phyloP scores from a whole-genome alignment of 2,888 invertebrate genomes.

The Harpalus rufipes region DNA sequence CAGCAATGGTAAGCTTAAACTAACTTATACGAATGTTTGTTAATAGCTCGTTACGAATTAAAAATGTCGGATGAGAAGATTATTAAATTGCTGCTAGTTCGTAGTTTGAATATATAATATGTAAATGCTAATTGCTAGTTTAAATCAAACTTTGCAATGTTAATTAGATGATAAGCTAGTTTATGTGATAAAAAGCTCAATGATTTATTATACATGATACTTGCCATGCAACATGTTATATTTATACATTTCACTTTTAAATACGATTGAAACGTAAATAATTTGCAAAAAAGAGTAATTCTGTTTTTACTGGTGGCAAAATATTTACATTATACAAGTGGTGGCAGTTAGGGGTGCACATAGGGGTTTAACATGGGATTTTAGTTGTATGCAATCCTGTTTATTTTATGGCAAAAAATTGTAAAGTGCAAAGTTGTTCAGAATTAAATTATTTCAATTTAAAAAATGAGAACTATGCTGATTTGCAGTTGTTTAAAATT shows the following conservation, averaged over 20 bases:
- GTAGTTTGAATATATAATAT: conserved; percentile 27
- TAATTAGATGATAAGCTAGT: conserved; percentile 36
- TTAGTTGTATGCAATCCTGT: too few relatives aligned
- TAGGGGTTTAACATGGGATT: too few relatives aligned
- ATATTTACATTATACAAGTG: too few relatives aligned
- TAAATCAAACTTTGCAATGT: conserved; percentile 24
- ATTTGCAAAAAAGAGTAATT: not conserved
- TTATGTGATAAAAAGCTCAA: not conserved
- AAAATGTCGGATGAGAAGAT: conserved; percentile 31
- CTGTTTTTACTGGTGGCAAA: too few relatives aligned
- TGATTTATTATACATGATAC: conserved; percentile 19
- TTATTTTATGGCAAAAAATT: too few relatives aligned
- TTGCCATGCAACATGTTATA: not conserved
- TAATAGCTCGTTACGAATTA: conserved; percentile 32
- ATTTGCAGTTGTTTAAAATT: too few relatives aligned
- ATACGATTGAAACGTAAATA: not conserved
- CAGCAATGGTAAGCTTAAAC: conserved; percentile 48
- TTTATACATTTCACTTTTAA: not conserved
- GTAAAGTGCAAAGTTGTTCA: too few relatives aligned
- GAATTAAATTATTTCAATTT: too few relatives aligned
- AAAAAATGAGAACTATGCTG: too few relatives aligned
- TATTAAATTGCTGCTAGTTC: conserved; percentile 23
- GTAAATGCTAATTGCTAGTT: conserved; percentile 37
- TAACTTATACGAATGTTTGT: conserved; percentile 31
- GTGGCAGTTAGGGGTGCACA: too few relatives aligned